Evolutionary conservation across 2,888 invertebrate genomes (phyloP), one percentile per base, ranked within the genome.

Genomic region (Aproaerema taeniolella): DNA sequence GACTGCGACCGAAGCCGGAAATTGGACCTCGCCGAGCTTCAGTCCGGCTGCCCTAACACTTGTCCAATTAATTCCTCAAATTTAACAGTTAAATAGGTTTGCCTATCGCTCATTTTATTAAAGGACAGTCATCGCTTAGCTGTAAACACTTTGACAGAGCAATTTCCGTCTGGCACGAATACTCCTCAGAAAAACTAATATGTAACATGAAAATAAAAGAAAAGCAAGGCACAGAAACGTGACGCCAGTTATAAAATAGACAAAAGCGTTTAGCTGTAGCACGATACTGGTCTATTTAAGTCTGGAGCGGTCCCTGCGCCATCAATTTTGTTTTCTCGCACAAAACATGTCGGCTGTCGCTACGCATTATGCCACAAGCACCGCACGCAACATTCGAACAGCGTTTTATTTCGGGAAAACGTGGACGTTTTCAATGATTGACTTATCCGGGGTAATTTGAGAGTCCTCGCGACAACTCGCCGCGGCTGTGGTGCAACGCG

Each of bases 391-490:
- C 80, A 75, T 82, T 78, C 63, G 68, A 69, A 74, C 65, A 67
- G 63, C 61, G 79, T 83, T 85, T 85, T 86, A 85, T 85, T 86
- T 85, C 70, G 62, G 77, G 74, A 65, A 70, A 80, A 79, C 71
- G 73, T 77, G 79, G 78, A 81, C 75, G 82, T 76, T 73, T 76
- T 73, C 66, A 83, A 79, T 86, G 86, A 86, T 86, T 86, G 86
- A 86, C 85, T 86, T 86, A 85, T 86, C 86, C 86, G 81, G 85
- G 75, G 86, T 83, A 86, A 86, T 82, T 71, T 73, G 85, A 86
- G 83, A 83, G 81, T 72, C 72, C 81, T 80, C 75, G 53, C 52
- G 47, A 41, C 39, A 48, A 37, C 36, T 41, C 40, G 41, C 48
- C 44, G 45, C 42, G 44, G 40, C 40, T 20, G 26, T n/a, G 8